These are phyloP conservation scores for Timandra comae DNA, from an alignment of 2,888 invertebrate genomes.

Conservation along the genomic window DNA sequence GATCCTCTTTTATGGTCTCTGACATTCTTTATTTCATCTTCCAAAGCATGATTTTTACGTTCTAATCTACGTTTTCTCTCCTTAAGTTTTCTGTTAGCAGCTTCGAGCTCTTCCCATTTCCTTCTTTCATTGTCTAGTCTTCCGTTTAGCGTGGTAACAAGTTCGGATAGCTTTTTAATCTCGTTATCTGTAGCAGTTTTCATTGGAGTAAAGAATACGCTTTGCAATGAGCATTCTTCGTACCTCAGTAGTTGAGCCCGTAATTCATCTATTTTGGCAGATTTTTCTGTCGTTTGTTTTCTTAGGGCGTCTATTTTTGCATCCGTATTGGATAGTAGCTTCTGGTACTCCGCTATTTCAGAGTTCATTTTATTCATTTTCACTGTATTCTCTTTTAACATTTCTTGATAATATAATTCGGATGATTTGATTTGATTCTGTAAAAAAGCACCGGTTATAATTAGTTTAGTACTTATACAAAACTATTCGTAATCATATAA, in stretches of 20 bases:
- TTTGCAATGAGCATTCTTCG: slow-evolving; percentile 67
- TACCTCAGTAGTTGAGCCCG: slow-evolving; percentile 60
- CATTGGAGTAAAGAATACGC: slow-evolving; percentile 69
- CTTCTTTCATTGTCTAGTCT: slow-evolving; percentile 77
- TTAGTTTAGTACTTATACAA: too few relatives aligned
- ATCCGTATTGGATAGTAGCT: slow-evolving; percentile 63
- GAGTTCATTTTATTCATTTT: slow-evolving; percentile 67
- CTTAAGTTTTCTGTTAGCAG: slow-evolving; percentile 70
- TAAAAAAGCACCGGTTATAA: slow-evolving; percentile 21
- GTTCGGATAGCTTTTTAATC: slow-evolving; percentile 75
- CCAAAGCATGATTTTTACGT: slow-evolving; percentile 37
- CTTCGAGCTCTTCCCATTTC: slow-evolving; percentile 77
- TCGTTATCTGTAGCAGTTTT: slow-evolving; percentile 79
- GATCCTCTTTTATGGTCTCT: slow-evolving; percentile 48
- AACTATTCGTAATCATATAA: too few relatives aligned
- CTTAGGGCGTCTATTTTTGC: slow-evolving; percentile 68
- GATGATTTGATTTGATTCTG: slow-evolving; percentile 70
- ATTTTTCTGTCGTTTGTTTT: slow-evolving; percentile 63
- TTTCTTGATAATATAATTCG: slow-evolving; percentile 66
- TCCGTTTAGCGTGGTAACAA: slow-evolving; percentile 74
- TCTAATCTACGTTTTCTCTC: slow-evolving; percentile 66
- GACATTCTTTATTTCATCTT: slow-evolving; percentile 41
- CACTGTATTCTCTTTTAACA: slow-evolving; percentile 61
- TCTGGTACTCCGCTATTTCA: slow-evolving; percentile 57
- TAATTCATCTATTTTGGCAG: slow-evolving; percentile 63